Conservation (phyloP, 2,888 invertebrate species). For the Pediacus dermestoides region DNA sequence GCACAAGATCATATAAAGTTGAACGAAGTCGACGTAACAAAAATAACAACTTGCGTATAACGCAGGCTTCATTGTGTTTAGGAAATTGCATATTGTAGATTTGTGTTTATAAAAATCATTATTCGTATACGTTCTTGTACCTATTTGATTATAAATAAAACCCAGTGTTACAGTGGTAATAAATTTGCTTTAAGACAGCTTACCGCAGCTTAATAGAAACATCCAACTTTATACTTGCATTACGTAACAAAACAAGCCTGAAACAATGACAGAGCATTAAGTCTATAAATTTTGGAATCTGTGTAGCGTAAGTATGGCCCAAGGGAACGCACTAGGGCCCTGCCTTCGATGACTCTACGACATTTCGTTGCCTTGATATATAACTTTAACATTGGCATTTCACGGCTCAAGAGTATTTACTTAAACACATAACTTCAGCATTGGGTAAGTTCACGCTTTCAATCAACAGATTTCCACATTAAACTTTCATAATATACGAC, state of each 20-base stretch:
- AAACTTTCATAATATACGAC: no score
- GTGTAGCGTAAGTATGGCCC: constrained; percentile 3
- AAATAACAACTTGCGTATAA: not conserved
- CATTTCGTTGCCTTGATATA: constrained; percentile 1
- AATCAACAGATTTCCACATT: no score
- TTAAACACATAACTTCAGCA: constrained; percentile 4
- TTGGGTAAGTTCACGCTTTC: constrained; percentile 5
- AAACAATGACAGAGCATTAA: constrained; percentile 8
- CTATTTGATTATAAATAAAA: no score
- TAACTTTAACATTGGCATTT: constrained; percentile 7
- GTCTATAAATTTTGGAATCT: constrained; percentile 9
- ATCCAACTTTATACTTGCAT: constrained; percentile 1
- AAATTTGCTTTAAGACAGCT: no score
- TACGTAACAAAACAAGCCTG: constrained; percentile 2
- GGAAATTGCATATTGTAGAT: constrained; percentile 1
- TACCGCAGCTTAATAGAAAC: constrained; percentile 3
- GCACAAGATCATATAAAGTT: constrained; percentile 1
- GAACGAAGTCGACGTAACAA: not conserved
- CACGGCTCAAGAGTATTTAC: constrained; percentile 5
- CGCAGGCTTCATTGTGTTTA: constrained; percentile 1
- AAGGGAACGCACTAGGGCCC: constrained; percentile 4
- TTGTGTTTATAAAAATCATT: no score
- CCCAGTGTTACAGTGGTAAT: no score
- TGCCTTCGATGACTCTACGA: not conserved
- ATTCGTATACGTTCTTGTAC: no score